phyloP scores from a whole-genome alignment of 2,113 vertebrate species.

The Platycercus adscitus region DNA sequence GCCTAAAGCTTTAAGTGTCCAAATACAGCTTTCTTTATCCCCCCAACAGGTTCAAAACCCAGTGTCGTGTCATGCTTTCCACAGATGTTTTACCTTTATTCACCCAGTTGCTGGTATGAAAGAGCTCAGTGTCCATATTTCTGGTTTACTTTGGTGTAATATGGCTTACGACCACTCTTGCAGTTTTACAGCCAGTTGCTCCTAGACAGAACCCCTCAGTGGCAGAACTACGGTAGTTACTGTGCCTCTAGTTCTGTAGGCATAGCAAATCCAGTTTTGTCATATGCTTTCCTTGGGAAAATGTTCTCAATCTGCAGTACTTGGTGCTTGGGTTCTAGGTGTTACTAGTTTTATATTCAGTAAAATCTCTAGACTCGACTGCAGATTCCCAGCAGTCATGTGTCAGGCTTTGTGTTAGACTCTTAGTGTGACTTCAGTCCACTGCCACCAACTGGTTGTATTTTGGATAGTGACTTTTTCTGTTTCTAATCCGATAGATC shows the following conservation, averaged over 20 bases:
- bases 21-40: not conserved
- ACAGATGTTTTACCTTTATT: constrained; percentile 64
- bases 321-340: not conserved
- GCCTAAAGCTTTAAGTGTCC: not conserved
- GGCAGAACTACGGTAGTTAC: not conserved
- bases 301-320: not conserved
- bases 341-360: not conserved
- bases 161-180: accelerated
- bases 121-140: not conserved
- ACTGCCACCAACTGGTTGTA: not conserved
- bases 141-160: not conserved
- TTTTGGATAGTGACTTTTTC: not conserved
- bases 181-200: not conserved
- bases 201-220: not conserved
- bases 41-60: constrained; percentile 77
- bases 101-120: constrained; percentile 80
- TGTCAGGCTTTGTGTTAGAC: not conserved
- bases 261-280: not conserved
- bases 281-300: not conserved
- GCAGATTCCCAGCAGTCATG: not conserved
- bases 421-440: not conserved
- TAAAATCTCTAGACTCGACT: not conserved
- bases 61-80: constrained; percentile 67
- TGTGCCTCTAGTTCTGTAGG: not conserved
- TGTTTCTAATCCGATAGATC: no score